phyloP scores from a whole-genome alignment of 2,888 invertebrate species.

The Rhogogaster chlorosoma region DNA sequence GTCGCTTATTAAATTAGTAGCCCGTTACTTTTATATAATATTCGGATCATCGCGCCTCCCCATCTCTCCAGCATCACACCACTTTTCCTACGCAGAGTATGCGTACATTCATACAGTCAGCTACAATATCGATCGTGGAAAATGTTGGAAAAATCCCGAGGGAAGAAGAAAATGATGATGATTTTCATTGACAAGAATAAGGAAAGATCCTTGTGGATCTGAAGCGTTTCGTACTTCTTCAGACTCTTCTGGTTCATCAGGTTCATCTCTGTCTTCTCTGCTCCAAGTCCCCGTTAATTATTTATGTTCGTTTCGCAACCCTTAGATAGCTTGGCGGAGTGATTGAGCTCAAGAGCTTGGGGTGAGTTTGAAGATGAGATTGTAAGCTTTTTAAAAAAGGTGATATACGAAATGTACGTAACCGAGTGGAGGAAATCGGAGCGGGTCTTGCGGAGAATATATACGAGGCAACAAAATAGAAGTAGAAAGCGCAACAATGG shows the following conservation, averaged over 20 bases:
- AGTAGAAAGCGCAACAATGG: slow-evolving; percentile 38
- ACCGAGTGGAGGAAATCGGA: slow-evolving; percentile 1
- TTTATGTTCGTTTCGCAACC: not conserved
- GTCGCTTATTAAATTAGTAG: slow-evolving; percentile 68
- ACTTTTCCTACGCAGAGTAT: not conserved
- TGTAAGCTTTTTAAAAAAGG: not conserved
- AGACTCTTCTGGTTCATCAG: too few species aligned
- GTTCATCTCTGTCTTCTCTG: too few species aligned
- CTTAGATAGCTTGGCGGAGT: not conserved
- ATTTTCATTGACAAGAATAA: not conserved
- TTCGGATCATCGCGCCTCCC: slow-evolving; percentile 47
- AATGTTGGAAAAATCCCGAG: not conserved
- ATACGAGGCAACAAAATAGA: not conserved
- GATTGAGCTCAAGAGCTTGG: not conserved
- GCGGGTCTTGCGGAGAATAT: not conserved
- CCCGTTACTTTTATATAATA: slow-evolving; percentile 53
- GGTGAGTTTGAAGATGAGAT: not conserved
- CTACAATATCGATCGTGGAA: not conserved
- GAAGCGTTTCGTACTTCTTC: too few species aligned
- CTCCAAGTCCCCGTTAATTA: too few species aligned
- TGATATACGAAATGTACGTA: not conserved
- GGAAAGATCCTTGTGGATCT: too few species aligned
- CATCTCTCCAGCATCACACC: slow-evolving; percentile 41
- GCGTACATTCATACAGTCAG: not conserved
- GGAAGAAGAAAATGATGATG: not conserved